A percentile compares a stretch with the other conserved stretches of the same genome.
These are phyloP conservation scores for Rutilus rutilus DNA, from an alignment of 2,113 vertebrate species.

Conservation along the genomic window DNA sequence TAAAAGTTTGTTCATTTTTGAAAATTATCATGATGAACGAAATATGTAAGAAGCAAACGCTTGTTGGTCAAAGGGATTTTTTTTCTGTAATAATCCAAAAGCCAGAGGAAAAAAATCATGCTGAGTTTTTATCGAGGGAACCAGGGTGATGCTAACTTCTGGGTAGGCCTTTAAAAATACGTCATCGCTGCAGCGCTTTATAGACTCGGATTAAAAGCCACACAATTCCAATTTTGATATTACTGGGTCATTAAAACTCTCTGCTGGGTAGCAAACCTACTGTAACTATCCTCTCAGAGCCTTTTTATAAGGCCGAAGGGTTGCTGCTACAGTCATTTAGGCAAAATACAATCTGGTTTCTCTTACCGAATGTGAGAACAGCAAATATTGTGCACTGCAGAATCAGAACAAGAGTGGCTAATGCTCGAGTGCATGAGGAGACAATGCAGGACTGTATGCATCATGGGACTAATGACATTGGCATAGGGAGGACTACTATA, in stretches of 20 bases:
- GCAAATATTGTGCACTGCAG: conserved; percentile 29
- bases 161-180: background rate
- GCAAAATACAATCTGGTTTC: background rate
- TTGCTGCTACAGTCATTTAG: background rate
- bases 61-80: background rate
- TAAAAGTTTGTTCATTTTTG: background rate
- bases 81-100: background rate
- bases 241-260: conserved; percentile 1
- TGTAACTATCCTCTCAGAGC: background rate
- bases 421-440: conserved; percentile 34
- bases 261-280: background rate
- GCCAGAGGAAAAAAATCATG: background rate
- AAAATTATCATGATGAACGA: background rate
- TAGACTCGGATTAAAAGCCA: background rate
- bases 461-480: conserved; percentile 43
- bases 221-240: background rate
- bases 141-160: background rate
- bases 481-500: conserved; percentile 25
- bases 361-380: background rate
- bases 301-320: background rate
- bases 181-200: background rate
- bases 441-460: conserved; percentile 15
- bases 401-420: conserved; percentile 26
- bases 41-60: background rate
- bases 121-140: background rate